Percentiles rank a stretch among this genome's conserved stretches.
Conservation (phyloP, 2,888 invertebrate genomes). For the Cataglyphis livida region DNA sequence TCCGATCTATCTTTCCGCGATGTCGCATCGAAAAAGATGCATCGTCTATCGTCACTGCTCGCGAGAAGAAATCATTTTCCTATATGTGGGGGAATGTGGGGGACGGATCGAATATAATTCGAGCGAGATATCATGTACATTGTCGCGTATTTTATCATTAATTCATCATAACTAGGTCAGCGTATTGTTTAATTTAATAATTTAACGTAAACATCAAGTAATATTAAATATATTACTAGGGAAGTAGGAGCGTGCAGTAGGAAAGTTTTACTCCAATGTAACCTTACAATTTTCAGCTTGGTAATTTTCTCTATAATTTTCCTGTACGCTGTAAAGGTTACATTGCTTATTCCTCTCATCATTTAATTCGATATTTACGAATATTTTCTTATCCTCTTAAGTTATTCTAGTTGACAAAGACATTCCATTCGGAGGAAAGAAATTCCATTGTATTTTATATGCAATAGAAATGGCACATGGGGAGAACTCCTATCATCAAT, state of each 20-base stretch:
- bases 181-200: conserved; percentile 74
- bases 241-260: conserved; percentile 64
- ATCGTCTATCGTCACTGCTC: too few species aligned
- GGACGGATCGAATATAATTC: conserved; percentile 45
- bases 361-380: not conserved
- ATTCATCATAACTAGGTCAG: conserved; percentile 56
- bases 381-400: not conserved
- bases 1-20: not conserved
- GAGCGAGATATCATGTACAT: not conserved
- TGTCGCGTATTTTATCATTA: conserved; percentile 40
- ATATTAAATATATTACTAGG: conserved; percentile 74
- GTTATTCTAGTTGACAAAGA: conserved; percentile 11
- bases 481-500: not conserved
- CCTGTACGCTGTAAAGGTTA: conserved; percentile 9
- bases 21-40: not conserved
- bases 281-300: conserved; percentile 73
- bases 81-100: not conserved
- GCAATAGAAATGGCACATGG: not conserved
- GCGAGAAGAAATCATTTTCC: conserved; percentile 8
- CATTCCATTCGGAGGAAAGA: conserved; percentile 2
- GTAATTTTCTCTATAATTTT: conserved; percentile 64
- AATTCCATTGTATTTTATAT: conserved; percentile 15
- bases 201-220: conserved; percentile 75
- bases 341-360: not conserved
- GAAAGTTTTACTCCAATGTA: conserved; percentile 69